These are phyloP conservation scores for Dreissena rostriformis DNA, from an alignment of 1,140 invertebrate genomes.

Conservation along the genomic window DNA sequence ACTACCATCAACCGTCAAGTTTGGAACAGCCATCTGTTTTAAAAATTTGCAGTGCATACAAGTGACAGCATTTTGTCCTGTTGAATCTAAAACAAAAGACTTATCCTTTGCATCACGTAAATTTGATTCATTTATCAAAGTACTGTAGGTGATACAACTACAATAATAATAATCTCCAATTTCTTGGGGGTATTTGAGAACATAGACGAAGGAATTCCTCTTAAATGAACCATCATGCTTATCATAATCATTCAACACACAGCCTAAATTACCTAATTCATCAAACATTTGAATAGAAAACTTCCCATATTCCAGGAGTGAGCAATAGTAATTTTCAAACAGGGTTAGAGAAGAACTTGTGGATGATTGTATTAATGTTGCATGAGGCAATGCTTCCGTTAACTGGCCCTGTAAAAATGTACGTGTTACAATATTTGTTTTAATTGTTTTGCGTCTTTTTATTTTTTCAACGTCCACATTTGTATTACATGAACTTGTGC, in stretches of 20 bases:
- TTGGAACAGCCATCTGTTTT: background rate
- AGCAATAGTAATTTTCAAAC: too few species aligned
- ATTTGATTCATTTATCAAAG: background rate
- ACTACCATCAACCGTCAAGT: background rate
- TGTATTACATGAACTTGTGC: too few species aligned
- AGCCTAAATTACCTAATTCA: background rate
- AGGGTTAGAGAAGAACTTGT: too few species aligned
- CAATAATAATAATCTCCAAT: slow-evolving; percentile 23
- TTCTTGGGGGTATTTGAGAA: background rate
- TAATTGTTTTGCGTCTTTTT: too few species aligned
- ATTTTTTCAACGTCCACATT: too few species aligned
- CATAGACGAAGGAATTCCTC: background rate
- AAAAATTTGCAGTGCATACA: slow-evolving; percentile 54
- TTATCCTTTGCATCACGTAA: background rate
- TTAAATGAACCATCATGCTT: slow-evolving; percentile 12
- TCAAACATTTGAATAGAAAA: slow-evolving; percentile 11
- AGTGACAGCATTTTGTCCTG: slow-evolving; percentile 7
- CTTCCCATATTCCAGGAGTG: background rate
- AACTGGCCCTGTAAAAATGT: too few species aligned
- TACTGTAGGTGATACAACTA: slow-evolving; percentile 32
- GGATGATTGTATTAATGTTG: too few species aligned
- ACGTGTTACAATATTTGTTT: too few species aligned
- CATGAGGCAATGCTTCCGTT: too few species aligned
- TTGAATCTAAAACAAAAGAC: background rate
- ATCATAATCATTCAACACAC: slow-evolving; percentile 40